Conservation (phyloP, 2,888 invertebrate genomes). For the Gibbula magus region DNA sequence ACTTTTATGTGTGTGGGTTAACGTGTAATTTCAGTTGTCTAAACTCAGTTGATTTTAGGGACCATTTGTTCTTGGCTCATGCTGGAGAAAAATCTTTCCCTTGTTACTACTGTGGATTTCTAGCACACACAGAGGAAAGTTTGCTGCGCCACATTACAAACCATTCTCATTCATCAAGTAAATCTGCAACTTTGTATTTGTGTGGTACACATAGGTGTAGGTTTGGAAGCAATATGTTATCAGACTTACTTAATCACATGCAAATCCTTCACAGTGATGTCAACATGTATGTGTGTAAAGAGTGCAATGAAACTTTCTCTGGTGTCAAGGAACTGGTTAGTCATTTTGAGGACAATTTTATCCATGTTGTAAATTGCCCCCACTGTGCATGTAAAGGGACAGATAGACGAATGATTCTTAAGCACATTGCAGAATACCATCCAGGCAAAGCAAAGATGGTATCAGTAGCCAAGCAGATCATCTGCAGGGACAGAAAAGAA, state of each 20-base stretch:
- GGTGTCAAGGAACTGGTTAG: slow-evolving; percentile 43
- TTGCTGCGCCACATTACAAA: slow-evolving; percentile 59
- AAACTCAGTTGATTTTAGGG: slow-evolving; percentile 54
- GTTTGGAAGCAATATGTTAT: slow-evolving; percentile 60
- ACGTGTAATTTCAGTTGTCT: slow-evolving; percentile 57
- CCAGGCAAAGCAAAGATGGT: slow-evolving; percentile 64
- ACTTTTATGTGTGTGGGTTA: slow-evolving; percentile 66
- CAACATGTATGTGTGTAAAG: slow-evolving; percentile 49
- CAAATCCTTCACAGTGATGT: slow-evolving; percentile 49
- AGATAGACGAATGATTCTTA: slow-evolving; percentile 50
- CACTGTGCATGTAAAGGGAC: slow-evolving; percentile 62
- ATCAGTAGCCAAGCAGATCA: slow-evolving; percentile 63
- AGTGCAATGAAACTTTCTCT: slow-evolving; percentile 55
- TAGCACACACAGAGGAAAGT: slow-evolving; percentile 56
- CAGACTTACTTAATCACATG: slow-evolving; percentile 58
- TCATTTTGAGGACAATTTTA: slow-evolving; percentile 59
- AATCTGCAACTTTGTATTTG: slow-evolving; percentile 53
- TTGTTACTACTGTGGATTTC: slow-evolving; percentile 65
- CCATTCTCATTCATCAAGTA: slow-evolving; percentile 57
- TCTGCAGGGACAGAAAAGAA: slow-evolving; percentile 59
- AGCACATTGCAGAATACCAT: slow-evolving; percentile 58
- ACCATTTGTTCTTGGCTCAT: slow-evolving; percentile 56
- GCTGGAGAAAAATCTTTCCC: slow-evolving; percentile 50
- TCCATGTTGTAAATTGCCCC: slow-evolving; percentile 65
- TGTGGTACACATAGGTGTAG: slow-evolving; percentile 60